Evolutionary conservation across 2,888 invertebrate genomes (phyloP).

Genomic region (Macaria notata): DNA sequence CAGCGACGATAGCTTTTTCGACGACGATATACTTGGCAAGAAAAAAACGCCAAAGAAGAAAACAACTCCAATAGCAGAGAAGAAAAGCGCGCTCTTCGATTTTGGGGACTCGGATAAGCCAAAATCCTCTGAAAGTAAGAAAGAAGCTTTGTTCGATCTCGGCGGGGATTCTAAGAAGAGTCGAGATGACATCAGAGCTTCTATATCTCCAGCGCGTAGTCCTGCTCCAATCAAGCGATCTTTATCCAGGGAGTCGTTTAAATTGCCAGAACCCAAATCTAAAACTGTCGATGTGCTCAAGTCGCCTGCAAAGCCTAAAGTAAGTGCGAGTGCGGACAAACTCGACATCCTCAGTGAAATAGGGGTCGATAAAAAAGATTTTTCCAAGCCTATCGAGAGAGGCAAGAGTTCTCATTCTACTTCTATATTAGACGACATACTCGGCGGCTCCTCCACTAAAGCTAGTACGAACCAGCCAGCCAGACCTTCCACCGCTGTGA

Average conservation of each 20-base stretch:
- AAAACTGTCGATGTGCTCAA: conserved; percentile 43
- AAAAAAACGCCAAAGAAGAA: conserved; percentile 65
- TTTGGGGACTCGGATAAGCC: conserved; percentile 50
- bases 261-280: conserved; percentile 46
- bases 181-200: conserved; percentile 16
- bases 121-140: conserved; percentile 43
- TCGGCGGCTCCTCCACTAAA: conserved; percentile 72
- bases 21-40: conserved; percentile 80
- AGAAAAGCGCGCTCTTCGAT: conserved; percentile 69
- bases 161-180: conserved; percentile 43
- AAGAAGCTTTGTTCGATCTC: conserved; percentile 48
- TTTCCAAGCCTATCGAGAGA: conserved; percentile 52
- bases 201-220: conserved; percentile 53
- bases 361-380: conserved; percentile 49
- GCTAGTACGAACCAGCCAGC: conserved; percentile 40
- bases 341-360: conserved; percentile 59
- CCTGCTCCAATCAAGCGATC: conserved; percentile 51
- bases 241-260: conserved; percentile 59
- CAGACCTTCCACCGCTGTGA: conserved; percentile 48
- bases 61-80: conserved; percentile 52
- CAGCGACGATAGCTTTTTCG: conserved; percentile 88
- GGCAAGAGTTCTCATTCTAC: conserved; percentile 62
- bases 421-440: conserved; percentile 78
- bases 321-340: conserved; percentile 52
- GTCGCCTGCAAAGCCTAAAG: conserved; percentile 59